Percentiles rank a stretch among this genome's conserved stretches.
Conservation (phyloP, 1,140 invertebrate species). For the Sycobia sp. region DNA sequence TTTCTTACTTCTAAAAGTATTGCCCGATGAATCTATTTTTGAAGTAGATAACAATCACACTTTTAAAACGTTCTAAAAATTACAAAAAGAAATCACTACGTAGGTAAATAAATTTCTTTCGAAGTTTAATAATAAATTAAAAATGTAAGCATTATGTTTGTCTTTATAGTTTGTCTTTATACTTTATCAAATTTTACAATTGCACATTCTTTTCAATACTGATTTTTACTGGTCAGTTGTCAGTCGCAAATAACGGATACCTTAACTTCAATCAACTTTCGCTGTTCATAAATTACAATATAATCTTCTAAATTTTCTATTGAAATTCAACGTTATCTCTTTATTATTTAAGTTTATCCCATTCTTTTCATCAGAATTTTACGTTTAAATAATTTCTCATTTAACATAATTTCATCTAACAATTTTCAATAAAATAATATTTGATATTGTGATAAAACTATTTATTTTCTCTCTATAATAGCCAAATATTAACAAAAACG, state of each 20-base stretch:
- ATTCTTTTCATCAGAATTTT: slow-evolving; percentile 3
- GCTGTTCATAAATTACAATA: not conserved
- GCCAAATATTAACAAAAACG: slow-evolving; percentile 17
- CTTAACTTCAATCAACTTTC: not conserved
- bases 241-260: slow-evolving; percentile 13
- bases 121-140: not conserved
- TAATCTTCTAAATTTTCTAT: slow-evolving; percentile 21
- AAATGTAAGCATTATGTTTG: too few species aligned
- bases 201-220: too few species aligned
- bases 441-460: slow-evolving; percentile 12
- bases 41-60: too few species aligned
- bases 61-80: too few species aligned
- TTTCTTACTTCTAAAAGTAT: too few species aligned
- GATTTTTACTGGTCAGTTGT: too few species aligned
- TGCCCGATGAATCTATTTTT: too few species aligned
- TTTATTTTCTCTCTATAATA: slow-evolving; percentile 14
- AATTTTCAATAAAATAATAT: slow-evolving; percentile 29
- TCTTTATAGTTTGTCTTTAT: too few species aligned
- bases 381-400: slow-evolving; percentile 13
- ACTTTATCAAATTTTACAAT: too few species aligned
- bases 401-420: slow-evolving; percentile 28
- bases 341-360: not conserved
- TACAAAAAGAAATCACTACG: too few species aligned
- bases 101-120: too few species aligned
- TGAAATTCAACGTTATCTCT: slow-evolving; percentile 8